A percentile compares a stretch with the other conserved stretches of the same genome.
phyloP scores from a whole-genome alignment of 2,113 vertebrate genomes.

The Chrysochloris asiatica region DNA sequence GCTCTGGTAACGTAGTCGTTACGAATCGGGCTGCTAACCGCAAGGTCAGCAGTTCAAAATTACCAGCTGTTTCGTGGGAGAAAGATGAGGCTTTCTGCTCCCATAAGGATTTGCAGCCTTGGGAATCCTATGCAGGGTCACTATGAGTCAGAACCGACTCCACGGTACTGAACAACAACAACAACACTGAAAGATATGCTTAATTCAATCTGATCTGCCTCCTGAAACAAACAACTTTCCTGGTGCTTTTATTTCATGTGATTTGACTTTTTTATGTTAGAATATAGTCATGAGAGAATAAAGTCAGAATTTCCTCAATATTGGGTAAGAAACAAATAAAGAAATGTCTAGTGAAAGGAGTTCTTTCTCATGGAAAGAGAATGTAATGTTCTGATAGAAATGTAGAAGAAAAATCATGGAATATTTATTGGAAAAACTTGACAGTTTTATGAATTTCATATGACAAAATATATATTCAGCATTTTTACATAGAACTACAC shows the following conservation, averaged over 20 bases:
- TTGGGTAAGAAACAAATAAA: neutral
- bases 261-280: neutral
- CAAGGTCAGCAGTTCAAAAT: too few relatives aligned
- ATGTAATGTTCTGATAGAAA: neutral
- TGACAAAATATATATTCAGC: neutral
- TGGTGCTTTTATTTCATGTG: neutral
- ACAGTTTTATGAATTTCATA: constrained; percentile 3
- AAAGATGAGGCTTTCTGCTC: too few relatives aligned
- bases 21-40: too few relatives aligned
- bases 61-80: too few relatives aligned
- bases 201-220: neutral
- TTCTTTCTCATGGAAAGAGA: neutral
- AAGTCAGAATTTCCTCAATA: neutral
- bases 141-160: too few relatives aligned
- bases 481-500: neutral
- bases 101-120: too few relatives aligned
- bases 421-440: constrained; percentile 22
- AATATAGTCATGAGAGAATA: neutral
- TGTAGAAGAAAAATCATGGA: neutral
- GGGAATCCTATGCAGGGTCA: neutral
- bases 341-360: neutral
- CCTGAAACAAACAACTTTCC: neutral
- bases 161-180: too few relatives aligned
- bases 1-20: too few relatives aligned
- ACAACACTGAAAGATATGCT: neutral